These are phyloP conservation scores for cattle (Bos taurus) DNA, from an alignment of 2,113 vertebrate genomes.

Conservation along the genomic window DNA sequence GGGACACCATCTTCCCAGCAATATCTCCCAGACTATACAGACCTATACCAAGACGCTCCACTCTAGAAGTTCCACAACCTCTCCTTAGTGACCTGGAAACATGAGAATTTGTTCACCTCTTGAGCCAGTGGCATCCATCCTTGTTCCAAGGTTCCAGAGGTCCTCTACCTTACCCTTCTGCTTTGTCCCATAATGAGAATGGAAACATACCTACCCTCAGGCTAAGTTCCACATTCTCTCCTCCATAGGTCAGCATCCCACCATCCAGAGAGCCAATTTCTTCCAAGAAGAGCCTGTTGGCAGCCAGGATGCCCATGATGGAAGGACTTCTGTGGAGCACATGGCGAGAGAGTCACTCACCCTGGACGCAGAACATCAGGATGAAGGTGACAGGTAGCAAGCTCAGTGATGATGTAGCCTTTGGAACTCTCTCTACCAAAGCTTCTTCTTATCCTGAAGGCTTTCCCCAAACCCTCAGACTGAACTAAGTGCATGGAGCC, in stretches of 20 bases:
- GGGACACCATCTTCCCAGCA: background rate
- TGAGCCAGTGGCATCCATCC: background rate
- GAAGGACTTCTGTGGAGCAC: constrained; percentile 79
- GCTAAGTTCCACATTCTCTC: constrained; percentile 85
- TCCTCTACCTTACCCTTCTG: background rate
- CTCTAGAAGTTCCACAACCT: background rate
- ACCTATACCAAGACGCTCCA: background rate
- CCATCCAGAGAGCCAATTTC: constrained; percentile 83
- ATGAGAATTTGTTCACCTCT: background rate
- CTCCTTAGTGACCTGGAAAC: background rate
- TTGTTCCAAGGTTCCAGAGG: background rate
- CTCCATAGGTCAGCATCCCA: constrained; percentile 85
- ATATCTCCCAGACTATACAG: background rate
- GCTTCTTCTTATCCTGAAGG: background rate
- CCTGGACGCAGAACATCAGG: background rate
- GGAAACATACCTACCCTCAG: constrained; percentile 78
- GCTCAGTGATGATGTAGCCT: background rate
- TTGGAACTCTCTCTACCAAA: background rate
- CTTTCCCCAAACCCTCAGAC: background rate
- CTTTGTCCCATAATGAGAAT: background rate
- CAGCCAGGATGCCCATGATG: constrained; percentile 83
- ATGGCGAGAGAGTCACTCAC: background rate
- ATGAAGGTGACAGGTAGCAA: background rate
- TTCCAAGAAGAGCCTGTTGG: constrained; percentile 82
- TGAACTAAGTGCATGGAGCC: background rate